Percentiles rank a stretch among this genome's conserved stretches.
phyloP scores from a whole-genome alignment of 2,888 invertebrate genomes.

The Labia minor region DNA sequence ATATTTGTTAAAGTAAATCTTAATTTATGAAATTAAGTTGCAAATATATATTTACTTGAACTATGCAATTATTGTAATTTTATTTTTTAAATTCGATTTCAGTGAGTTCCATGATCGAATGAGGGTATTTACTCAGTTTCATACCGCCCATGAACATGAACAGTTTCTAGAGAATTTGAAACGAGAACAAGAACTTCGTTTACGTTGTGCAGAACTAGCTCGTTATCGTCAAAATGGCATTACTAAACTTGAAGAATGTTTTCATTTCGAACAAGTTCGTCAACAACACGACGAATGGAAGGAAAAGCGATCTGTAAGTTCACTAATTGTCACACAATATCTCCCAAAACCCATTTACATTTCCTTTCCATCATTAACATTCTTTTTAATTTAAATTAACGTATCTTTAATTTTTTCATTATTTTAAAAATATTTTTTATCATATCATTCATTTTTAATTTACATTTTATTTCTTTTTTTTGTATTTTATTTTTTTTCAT shows the following conservation, averaged over 20 bases:
- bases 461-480: constrained; percentile 36
- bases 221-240: constrained; percentile 79
- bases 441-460: not conserved
- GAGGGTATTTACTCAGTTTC: constrained; percentile 78
- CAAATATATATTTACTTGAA: no score
- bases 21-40: no score
- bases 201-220: constrained; percentile 69
- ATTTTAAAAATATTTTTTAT: not conserved
- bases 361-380: not conserved
- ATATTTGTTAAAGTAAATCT: no score
- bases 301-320: constrained; percentile 53
- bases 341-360: not conserved
- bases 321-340: not conserved
- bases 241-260: constrained; percentile 69
- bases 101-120: constrained; percentile 75
- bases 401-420: not conserved
- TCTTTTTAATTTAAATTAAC: no score
- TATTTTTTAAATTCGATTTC: no score
- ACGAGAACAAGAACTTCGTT: constrained; percentile 72
- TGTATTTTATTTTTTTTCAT: not conserved
- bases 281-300: constrained; percentile 46
- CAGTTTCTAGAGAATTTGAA: constrained; percentile 66
- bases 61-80: no score
- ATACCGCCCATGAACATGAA: constrained; percentile 73
- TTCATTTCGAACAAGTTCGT: constrained; percentile 67